These are phyloP conservation scores for Tenebrosternarchus preto DNA, from an alignment of 2,113 vertebrate species.

Conservation along the genomic window DNA sequence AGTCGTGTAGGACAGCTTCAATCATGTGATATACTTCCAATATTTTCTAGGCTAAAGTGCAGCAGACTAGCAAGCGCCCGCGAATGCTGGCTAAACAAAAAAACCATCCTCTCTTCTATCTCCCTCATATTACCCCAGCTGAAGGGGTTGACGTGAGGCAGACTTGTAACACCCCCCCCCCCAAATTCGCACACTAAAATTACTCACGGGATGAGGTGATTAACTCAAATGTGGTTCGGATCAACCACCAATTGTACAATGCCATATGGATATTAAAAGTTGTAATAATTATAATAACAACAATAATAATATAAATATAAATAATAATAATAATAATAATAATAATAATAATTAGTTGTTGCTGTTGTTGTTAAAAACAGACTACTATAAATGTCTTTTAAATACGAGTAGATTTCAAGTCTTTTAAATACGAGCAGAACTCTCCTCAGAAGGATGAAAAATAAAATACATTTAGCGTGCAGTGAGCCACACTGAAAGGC, in stretches of 20 bases:
- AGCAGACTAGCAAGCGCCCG: background rate
- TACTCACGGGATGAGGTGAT: constrained; percentile 4
- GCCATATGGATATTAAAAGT: background rate
- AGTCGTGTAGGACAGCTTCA: constrained; percentile 13
- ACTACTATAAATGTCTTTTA: background rate
- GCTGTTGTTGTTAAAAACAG: too few species aligned
- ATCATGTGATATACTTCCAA: constrained; percentile 1
- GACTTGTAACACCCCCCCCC: constrained; percentile 25
- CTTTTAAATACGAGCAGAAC: too few species aligned
- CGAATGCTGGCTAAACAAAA: constrained; percentile 30
- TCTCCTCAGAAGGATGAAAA: too few species aligned
- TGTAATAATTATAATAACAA: too few species aligned
- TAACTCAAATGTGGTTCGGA: constrained; percentile 7
- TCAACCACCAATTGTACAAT: background rate
- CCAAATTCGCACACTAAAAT: constrained; percentile 27
- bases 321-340: too few species aligned
- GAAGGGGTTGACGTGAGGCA: constrained; percentile 4
- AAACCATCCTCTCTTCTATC: constrained; percentile 1
- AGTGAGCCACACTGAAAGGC: background rate
- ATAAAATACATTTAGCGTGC: background rate
- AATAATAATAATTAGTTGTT: too few species aligned
- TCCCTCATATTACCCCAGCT: constrained; percentile 35
- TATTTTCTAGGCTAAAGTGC: background rate
- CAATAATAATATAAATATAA: too few species aligned
- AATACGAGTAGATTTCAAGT: too few species aligned